Evolutionary conservation across 2,888 invertebrate species (phyloP), one percentile per base, ranked within the genome.

Genomic region (Callyntrura guangdongensis): DNA sequence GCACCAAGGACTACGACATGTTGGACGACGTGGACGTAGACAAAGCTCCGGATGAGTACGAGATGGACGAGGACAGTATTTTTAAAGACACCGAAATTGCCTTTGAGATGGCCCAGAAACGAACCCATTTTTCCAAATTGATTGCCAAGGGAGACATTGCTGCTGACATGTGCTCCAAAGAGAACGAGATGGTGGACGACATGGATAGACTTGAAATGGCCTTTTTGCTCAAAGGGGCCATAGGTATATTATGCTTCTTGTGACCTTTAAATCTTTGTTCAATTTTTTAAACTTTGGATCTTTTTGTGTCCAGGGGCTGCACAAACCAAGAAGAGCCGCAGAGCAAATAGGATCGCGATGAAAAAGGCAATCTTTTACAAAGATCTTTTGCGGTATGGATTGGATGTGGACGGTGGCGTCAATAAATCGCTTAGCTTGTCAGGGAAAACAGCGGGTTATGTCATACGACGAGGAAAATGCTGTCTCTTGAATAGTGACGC

Each of bases 381-480:
- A 45, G 59, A 84, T 22, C 84, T 49, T n/a, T 25, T 84, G 25
- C 17, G 84, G 14, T 84, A 22, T 36, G 84, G 84, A 49, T 49
- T 84, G 9, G 84, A 84, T n/a, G 20, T 67, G 0, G 84, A 69
- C 12, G 49, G 64, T 3, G 67, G 84, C 8, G 69, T 84, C 20
- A 84, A 84, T 36, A 20, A 14, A 12, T 67, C 67, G 1, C 8
- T 84, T 11, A 14, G 14, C 4, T 67, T 84, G 9, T 22, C 67
- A 22, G 17, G 9, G 1, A 27, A 47, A 47, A 36, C 45, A 8
- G 5, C 5, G 0, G 84, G 84, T 0, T 20, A 22, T 14, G 17
- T 22, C 1, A 12, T 36, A 1, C 1, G 9, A 67, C 17, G 67
- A n/a, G 49, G 14, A 22, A 67, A 45, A 49, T 84, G 84, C 45